Conservation (phyloP, 2,113 vertebrate species). For the Zapornia atra region DNA sequence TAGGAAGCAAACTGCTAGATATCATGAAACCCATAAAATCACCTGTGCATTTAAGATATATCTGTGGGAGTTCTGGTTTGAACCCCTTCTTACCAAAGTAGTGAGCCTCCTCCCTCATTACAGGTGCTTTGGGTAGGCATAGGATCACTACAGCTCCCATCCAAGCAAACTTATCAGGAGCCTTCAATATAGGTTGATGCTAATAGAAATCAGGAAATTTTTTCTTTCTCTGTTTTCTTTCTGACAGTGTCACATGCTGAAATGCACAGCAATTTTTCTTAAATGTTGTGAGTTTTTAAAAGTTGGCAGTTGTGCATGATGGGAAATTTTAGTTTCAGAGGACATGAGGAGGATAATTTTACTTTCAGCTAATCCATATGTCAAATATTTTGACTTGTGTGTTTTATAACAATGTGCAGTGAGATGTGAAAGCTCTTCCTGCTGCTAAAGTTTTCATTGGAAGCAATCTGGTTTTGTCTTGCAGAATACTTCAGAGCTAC, state of each 20-base stretch:
- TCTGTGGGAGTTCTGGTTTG: neutral
- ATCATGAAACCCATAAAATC: neutral
- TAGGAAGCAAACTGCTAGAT: neutral
- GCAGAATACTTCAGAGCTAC: neutral
- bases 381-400: neutral
- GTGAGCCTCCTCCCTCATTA: fast-evolving
- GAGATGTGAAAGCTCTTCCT: neutral
- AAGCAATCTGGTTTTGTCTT: neutral
- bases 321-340: neutral
- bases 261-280: neutral
- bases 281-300: neutral
- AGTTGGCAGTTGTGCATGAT: neutral
- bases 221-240: neutral
- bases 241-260: neutral
- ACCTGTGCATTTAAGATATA: fast-evolving
- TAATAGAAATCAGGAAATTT: neutral
- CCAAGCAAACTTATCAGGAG: neutral
- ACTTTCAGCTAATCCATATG: neutral
- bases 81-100: neutral
- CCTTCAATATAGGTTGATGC: neutral
- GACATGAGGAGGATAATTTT: neutral
- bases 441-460: neutral
- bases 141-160: neutral
- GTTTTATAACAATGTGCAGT: neutral
- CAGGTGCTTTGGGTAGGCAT: neutral